Base-by-base conservation (phyloP, 2,797 vertebrate genomes). In the Avahi laniger region DNA sequence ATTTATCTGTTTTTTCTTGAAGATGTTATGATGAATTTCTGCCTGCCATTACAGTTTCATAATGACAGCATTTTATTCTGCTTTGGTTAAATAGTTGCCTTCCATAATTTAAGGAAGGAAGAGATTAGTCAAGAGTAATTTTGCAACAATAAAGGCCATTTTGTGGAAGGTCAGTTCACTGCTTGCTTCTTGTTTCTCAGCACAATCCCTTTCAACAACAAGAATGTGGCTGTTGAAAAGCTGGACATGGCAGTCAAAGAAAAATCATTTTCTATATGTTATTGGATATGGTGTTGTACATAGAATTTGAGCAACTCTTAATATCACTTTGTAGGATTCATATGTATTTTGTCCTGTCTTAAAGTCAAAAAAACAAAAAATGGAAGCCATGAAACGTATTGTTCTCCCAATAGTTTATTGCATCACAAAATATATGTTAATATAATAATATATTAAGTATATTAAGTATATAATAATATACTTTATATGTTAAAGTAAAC, bases 121-220 rank as follows among this genome's bases (percentile, higher is more conserved):
- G 43, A 94, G 38, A 46, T 85, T 96, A 81, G 52, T 50, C 28
- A 61, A 46, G 38, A 67, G 30, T 70, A 78, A 89, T 92, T 93
- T 94, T 84, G 4, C 35, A 82, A 24, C 50, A 94, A 33, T 22
- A 48, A 85, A 79, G 8, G 2, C 35, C n/a, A 85, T 80, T 85
- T 82, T 91, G 46, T 26, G 11, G 41, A 96, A 95, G 72, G 73
- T 89, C 50, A 91, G 30, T 69, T 94, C 13, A 33, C n/a, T 85
- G 33, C 38, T 85, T 61, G 33, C n/a, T 76, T 61, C 70, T 93
- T 82, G 28, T 82, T 95, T 93, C 78, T 78, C 52, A 93, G 26
- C 8, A 50, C 2, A 81, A 67, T 70, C 52, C 14, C 10, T 15
- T 88, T 17, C 4, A 90, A 63, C 41, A 93, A 52, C 20, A 54